Base-by-base conservation (phyloP, 53 echinoderm and acorn worm species). In the Patiria pectinifera region DNA sequence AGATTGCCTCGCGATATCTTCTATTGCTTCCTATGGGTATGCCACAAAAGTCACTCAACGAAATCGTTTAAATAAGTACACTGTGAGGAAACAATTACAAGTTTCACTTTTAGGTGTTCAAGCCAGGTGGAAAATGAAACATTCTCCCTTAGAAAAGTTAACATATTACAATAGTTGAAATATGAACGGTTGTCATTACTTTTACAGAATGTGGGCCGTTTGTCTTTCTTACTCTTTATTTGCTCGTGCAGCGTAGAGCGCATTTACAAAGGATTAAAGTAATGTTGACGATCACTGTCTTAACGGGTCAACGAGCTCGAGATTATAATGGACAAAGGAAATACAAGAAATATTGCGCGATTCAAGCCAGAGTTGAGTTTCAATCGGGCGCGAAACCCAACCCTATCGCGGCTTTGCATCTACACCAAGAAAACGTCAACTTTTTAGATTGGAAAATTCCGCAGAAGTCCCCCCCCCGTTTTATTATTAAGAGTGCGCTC, bases 401-500 rank as follows among this genome's bases (percentile, higher is more conserved):
- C 44, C 90, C 81, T 48, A 81, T 90, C 90, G 69, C 69, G 78
- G 59, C 62, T 47, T 76, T 59, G 19, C 78, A 88, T 88, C 88
- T 78, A 88, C 78, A 88, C 78, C 86, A 53, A 53, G 24, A 78
- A 88, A 88, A 78, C 77, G 61, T 78, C 88, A 78, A 88, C 88
- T 78, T 77, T 62, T 35, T 62, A 88, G 77, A 88, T 88, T 88
- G 88, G 62, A 88, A 88, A 88, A 88, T 88, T 88, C 88, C 88
- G 61, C 78, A 88, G 88, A 88, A 88, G 88, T 88, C 88, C 78
- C 61, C 25, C 18, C 86, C 75, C 44, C 15, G 66, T 18, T 35
- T 82, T 82, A 82, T 79, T 46, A 82, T 53, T 53, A n/a, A 45
- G 59, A 11, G 82, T 58, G 58, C 53, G 59, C 88, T 43, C 66